A percentile compares a stretch with the other conserved stretches of the same genome.
These are phyloP conservation scores for Cebus imitator DNA, from an alignment of 2,113 vertebrate genomes.

Conservation along the genomic window DNA sequence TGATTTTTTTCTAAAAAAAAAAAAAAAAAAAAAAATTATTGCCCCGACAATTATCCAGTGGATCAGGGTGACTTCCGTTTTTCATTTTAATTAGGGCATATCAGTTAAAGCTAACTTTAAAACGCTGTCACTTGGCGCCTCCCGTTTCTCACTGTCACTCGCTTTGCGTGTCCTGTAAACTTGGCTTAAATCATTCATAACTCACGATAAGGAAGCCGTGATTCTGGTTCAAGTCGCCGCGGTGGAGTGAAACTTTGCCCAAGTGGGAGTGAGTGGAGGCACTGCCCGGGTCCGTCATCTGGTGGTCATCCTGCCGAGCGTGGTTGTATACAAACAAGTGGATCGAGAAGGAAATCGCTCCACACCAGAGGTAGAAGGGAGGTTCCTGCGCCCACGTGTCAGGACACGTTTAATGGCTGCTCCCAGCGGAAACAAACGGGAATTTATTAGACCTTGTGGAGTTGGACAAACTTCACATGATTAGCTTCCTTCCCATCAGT, in stretches of 20 bases:
- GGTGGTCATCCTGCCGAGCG: not conserved
- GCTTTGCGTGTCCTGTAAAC: not conserved
- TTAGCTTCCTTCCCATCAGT: conserved; percentile 53
- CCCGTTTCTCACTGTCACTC: not conserved
- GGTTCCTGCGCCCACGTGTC: conserved; percentile 55
- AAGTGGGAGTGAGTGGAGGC: not conserved
- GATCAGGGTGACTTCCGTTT: not conserved
- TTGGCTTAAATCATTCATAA: conserved; percentile 55
- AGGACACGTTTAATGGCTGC: conserved; percentile 63
- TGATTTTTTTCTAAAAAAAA: not conserved
- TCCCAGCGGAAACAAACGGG: conserved; percentile 29
- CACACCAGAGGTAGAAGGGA: not conserved
- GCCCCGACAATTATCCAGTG: not conserved
- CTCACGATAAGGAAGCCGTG: conserved; percentile 44
- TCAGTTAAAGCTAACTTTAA: conserved; percentile 5
- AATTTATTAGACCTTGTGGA: conserved; percentile 52
- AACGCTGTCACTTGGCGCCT: not conserved
- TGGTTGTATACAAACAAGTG: conserved; percentile 49
- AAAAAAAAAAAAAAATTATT: not conserved
- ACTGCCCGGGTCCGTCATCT: not conserved
- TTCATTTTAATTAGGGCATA: not conserved
- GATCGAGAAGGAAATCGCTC: conserved; percentile 4
- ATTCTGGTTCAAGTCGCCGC: conserved; percentile 10
- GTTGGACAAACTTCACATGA: conserved; percentile 59
- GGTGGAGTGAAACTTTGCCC: conserved; percentile 32